Conservation (phyloP, 2,888 invertebrate species). For the Tiphia femorata region DNA sequence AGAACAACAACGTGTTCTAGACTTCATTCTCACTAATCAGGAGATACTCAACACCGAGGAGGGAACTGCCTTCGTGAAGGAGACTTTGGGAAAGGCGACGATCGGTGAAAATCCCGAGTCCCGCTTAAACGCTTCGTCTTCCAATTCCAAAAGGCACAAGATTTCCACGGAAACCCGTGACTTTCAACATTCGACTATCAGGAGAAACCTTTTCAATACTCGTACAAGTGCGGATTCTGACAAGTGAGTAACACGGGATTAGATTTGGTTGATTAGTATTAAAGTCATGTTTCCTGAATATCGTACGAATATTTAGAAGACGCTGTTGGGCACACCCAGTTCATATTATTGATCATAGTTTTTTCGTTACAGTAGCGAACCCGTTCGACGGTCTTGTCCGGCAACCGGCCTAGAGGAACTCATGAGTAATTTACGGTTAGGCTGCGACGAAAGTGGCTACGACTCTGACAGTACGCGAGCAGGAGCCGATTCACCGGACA, state of each 20-base stretch:
- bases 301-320: no score
- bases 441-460: conserved; percentile 74
- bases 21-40: conserved; percentile 57
- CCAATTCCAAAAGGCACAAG: conserved; percentile 24
- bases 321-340: background rate
- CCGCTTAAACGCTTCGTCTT: conserved; percentile 11
- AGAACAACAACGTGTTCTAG: conserved; percentile 61
- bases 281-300: no score
- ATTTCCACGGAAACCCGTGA: conserved; percentile 23
- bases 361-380: conserved; percentile 32
- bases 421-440: conserved; percentile 62
- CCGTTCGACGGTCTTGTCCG: conserved; percentile 28
- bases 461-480: conserved; percentile 74
- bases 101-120: conserved; percentile 18
- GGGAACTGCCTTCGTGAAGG: conserved; percentile 45
- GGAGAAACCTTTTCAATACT: conserved; percentile 56
- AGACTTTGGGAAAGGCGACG: conserved; percentile 39
- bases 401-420: conserved; percentile 58
- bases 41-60: conserved; percentile 49
- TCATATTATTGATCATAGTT: background rate
- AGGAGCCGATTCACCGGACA: conserved; percentile 72
- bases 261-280: no score
- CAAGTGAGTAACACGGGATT: conserved; percentile 41
- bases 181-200: conserved; percentile 35
- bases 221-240: conserved; percentile 51